Percentiles rank a stretch among this genome's conserved stretches.
These are phyloP conservation scores for Montipora capricornis DNA, from an alignment of 64 coral and sea anemone species.

Conservation along the genomic window DNA sequence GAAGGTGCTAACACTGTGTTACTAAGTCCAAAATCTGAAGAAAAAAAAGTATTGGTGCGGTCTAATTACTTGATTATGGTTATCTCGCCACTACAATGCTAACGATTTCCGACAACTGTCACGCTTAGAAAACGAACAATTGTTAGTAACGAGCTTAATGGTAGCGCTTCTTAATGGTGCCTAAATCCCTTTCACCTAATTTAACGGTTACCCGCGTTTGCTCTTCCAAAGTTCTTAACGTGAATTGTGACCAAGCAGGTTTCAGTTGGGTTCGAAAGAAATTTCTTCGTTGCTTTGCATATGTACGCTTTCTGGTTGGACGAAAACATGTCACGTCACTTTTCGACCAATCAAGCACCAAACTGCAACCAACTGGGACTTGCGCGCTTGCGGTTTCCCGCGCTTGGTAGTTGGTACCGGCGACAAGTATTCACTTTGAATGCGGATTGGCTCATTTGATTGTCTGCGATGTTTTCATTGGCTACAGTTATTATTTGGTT, in stretches of 20 bases:
- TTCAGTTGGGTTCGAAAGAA: background rate
- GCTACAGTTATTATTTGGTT: background rate
- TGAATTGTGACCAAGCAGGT: background rate
- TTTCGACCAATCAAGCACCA: background rate
- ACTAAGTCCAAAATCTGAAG: slow-evolving; percentile 93
- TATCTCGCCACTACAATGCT: too few species aligned
- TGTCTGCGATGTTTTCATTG: background rate
- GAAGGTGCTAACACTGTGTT: slow-evolving; percentile 64
- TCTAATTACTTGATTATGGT: background rate
- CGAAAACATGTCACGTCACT: background rate
- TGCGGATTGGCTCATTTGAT: too few species aligned
- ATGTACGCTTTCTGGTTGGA: background rate
- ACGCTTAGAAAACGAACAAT: too few species aligned
- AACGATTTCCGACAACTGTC: too few species aligned
- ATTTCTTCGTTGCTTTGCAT: background rate
- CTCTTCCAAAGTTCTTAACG: too few species aligned
- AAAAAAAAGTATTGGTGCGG: background rate
- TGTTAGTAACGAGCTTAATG: too few species aligned
- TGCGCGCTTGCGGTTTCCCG: background rate
- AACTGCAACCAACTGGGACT: background rate
- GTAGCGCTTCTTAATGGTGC: too few species aligned
- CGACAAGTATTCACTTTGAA: too few species aligned
- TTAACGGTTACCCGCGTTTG: too few species aligned
- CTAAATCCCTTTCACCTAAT: too few species aligned
- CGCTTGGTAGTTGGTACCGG: too few species aligned